Percentiles rank a stretch among this genome's conserved stretches.
These are phyloP conservation scores for Dorcus parallelipipedus DNA, from an alignment of 2,888 invertebrate genomes.

Conservation along the genomic window DNA sequence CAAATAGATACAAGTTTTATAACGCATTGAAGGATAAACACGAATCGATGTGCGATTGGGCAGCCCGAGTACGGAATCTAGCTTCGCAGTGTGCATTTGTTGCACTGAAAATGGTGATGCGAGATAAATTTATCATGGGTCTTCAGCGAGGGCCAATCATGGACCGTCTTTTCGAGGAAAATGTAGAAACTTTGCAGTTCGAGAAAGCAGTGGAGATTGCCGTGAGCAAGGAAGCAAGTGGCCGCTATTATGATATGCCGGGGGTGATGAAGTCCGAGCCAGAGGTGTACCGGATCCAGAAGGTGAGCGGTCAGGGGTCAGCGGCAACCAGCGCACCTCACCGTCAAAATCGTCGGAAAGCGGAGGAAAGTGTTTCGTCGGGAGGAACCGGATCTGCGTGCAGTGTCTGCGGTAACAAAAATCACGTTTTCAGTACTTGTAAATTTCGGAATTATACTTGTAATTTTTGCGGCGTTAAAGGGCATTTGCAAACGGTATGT, in stretches of 20 bases:
- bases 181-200: background rate
- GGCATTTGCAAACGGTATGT: too few relatives aligned
- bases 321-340: background rate
- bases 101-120: background rate
- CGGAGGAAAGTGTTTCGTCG: too few relatives aligned
- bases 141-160: too few relatives aligned
- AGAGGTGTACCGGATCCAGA: background rate
- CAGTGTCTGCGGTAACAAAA: too few relatives aligned
- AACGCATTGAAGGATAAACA: background rate
- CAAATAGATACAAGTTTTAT: background rate
- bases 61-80: conserved; percentile 1
- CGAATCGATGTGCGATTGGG: background rate
- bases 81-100: conserved; percentile 3
- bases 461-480: too few relatives aligned
- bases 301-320: background rate
- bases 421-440: too few relatives aligned
- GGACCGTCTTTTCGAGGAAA: background rate
- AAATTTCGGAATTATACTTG: too few relatives aligned
- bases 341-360: too few relatives aligned
- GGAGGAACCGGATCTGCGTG: too few relatives aligned
- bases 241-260: background rate
- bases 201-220: background rate
- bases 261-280: background rate
- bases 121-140: conserved; percentile 6
- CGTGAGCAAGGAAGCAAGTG: background rate